Evolutionary conservation across 2,888 invertebrate genomes (phyloP), one percentile per base, ranked within the genome.

Genomic region (Aelia acuminata): DNA sequence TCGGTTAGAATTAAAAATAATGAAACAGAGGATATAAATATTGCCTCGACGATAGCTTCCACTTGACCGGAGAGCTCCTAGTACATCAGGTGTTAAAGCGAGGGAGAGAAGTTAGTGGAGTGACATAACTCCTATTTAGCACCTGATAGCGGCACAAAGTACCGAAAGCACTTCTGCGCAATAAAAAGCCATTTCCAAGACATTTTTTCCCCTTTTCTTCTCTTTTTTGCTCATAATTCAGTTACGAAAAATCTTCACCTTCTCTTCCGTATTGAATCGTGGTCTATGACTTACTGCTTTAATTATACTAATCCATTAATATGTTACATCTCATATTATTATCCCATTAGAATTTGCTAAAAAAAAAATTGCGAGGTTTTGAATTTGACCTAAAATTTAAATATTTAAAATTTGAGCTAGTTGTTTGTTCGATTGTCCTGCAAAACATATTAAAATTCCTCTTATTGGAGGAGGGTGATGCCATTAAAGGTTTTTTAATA

Each of bases 91-190:
- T 70, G 35, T 20, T 70, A 35, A 70, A 70, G 63, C 35, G 35
- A 70, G 63, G 31, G 63, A 31, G 63, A 70, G 63, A 53, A 70
- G 63, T 70, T 70, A 70, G 18, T 18, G 31, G 63, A 70, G 63
- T 31, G 63, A 70, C 63, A 35, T 70, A 70, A 70, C 63, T 70
- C 63, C 63, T 35, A 35, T 70, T 70, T 70, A 70, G 63, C 63
- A 70, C 31, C 35, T 35, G 63, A 70, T 70, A 70, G 35, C 31
- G 26, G 63, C 63, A 35, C 63, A 70, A 70, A 70, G 35, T 35
- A 18, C 31, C 35, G 18, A 7, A 70, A 20, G 31, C 15, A 70
- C 63, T 70, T 31, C 63, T 70, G 18, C 63, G 35, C 18, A 35
- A 70, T 35, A 70, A 35, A n/a, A 70, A 35, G 63, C 31, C 63